A percentile compares a stretch with the other conserved stretches of the same genome.
Conservation (phyloP, 2,888 invertebrate genomes). For the Nemotelus nigrinus region DNA sequence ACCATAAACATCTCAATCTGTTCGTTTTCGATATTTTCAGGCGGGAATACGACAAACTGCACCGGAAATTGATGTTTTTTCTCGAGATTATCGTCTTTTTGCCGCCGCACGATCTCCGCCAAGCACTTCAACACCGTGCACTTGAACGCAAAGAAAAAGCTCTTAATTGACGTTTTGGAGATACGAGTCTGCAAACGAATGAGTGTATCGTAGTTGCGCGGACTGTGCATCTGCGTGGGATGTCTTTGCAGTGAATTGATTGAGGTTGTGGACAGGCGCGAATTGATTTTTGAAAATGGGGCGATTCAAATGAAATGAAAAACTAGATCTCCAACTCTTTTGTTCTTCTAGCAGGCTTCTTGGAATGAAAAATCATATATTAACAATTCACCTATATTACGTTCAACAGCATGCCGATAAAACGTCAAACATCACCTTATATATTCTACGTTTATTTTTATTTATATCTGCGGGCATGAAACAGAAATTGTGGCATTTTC, state of each 20-base stretch:
- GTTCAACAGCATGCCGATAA: too few species aligned
- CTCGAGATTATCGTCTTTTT: background rate
- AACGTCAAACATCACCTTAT: too few species aligned
- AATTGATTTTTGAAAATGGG: background rate
- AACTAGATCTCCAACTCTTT: too few species aligned
- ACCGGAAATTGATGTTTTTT: background rate
- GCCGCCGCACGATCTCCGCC: background rate
- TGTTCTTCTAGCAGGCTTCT: too few species aligned
- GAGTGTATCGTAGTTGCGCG: background rate
- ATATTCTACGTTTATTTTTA: too few species aligned
- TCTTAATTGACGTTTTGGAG: constrained; percentile 47
- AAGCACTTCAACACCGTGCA: constrained; percentile 33
- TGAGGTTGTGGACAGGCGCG: background rate
- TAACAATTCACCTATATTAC: too few species aligned
- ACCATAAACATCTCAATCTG: background rate
- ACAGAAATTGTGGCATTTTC: too few species aligned
- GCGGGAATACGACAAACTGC: background rate
- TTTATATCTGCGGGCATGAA: too few species aligned
- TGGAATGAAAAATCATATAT: too few species aligned
- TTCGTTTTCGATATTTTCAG: background rate
- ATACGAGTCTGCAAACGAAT: background rate
- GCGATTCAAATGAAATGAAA: too few species aligned
- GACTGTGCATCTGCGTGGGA: background rate
- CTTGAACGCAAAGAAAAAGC: constrained; percentile 34
- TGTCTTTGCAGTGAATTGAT: background rate